A percentile compares a stretch with the other conserved stretches of the same genome.
phyloP scores from a whole-genome alignment of 92 coral and sea anemone species.

The Paramuricea clavata region DNA sequence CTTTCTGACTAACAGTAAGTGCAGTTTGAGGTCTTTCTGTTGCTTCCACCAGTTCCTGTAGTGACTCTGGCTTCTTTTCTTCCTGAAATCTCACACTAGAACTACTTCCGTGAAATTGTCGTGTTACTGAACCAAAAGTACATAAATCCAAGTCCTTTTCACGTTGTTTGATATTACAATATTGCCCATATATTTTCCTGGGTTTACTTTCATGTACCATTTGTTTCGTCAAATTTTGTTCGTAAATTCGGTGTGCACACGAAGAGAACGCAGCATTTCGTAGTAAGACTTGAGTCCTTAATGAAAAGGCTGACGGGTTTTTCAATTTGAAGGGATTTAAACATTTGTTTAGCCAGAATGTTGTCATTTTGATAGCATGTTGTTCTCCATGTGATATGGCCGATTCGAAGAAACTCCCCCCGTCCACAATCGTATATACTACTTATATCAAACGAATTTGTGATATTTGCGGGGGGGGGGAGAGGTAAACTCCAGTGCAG shows the following conservation, averaged over 20 bases:
- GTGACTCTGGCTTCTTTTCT: slow-evolving; percentile 39
- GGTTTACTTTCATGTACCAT: neutral
- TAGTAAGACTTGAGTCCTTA: neutral
- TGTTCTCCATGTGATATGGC: neutral
- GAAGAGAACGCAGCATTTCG: slow-evolving; percentile 9
- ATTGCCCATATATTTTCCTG: neutral
- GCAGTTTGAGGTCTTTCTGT: slow-evolving; percentile 81
- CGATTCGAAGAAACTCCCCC: neutral
- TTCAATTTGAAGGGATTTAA: slow-evolving; percentile 8
- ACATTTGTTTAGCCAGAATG: neutral
- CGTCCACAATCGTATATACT: neutral
- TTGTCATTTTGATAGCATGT: slow-evolving; percentile 23
- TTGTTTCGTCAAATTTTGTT: neutral
- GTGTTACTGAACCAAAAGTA: neutral
- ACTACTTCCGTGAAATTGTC: slow-evolving; percentile 19
- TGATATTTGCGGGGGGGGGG: no score
- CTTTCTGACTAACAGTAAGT: slow-evolving; percentile 92
- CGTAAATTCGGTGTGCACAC: neutral
- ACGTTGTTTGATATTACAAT: neutral
- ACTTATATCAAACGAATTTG: no score
- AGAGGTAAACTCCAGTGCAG: no score
- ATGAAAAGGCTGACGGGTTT: neutral
- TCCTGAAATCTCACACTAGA: neutral
- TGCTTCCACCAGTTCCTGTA: slow-evolving; percentile 78
- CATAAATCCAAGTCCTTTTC: neutral